Base-by-base conservation (phyloP, 2,797 vertebrate genomes). In the Acanthornis magna region DNA sequence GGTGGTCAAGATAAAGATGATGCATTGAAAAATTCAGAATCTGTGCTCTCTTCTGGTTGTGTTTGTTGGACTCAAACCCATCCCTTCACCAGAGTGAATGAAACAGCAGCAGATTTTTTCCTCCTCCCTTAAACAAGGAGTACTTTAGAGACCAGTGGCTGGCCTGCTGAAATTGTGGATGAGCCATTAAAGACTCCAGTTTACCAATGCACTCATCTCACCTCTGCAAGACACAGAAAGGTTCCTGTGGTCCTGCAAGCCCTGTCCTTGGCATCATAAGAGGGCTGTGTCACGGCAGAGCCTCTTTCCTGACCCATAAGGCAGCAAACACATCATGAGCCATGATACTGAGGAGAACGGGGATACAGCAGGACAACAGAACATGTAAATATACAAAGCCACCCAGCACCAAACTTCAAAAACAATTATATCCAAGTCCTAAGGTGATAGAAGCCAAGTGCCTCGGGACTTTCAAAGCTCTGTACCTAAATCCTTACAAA, bases 11-110 rank as follows among this genome's bases (percentile, higher is more conserved):
- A 32, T 29, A 79, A 89, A 76, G 55, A 48, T 48, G 34, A 18
- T 83, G 43, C 32, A 50, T 3, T 53, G 43, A 63, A 88, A 89
- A 60, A 71, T 60, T 54, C 58, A 58, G n/a, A 74, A 54, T 54
- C 54, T 8, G 2, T 77, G 29, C 7, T 27, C 40, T 79, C 0
- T 0, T 3, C 4, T 27, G 9, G 9, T 32, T 16, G 5, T 9
- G 5, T 30, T 57, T 72, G 40, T 72, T 68, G 58, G 54, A 57
- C 51, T 71, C 16, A 53, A 30, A 70, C 36, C 4, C 13, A 29
- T 27, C 19, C 32, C 25, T 43, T 16, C 11, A 25, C 4, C 14
- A 85, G 34, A 14, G 7, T 58, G 50, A 87, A 61, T 7, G 5
- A 65, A 86, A 68, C 6, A 67, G 48, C 17, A 80, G 12, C 20